Conservation (phyloP, 1,140 invertebrate genomes). For the Dreissena rostriformis region DNA sequence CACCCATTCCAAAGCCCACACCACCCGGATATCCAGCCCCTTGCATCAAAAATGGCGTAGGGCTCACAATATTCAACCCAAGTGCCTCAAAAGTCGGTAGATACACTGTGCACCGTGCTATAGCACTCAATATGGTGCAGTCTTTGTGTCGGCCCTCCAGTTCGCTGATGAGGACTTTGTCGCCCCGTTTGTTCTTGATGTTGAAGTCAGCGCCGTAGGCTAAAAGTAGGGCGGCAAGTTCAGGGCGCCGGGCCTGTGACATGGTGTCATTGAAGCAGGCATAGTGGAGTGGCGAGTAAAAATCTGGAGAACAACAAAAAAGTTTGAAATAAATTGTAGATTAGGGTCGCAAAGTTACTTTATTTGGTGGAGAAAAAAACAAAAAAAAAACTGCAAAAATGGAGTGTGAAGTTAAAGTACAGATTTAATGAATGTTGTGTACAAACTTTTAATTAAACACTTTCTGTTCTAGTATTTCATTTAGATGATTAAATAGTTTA, state of each 20-base stretch:
- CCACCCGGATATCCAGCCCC: constrained; percentile 15
- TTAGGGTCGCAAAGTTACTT: too few species aligned
- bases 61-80: constrained; percentile 17
- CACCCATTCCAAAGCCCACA: constrained; percentile 11
- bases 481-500: too few species aligned
- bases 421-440: too few species aligned
- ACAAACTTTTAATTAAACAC: too few species aligned
- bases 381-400: too few species aligned
- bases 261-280: constrained; percentile 74
- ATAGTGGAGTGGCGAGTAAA: constrained; percentile 76
- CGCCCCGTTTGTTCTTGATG: constrained; percentile 70
- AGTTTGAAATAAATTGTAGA: too few species aligned
- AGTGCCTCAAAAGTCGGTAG: constrained; percentile 69
- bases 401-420: too few species aligned
- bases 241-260: constrained; percentile 69
- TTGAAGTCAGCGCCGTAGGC: constrained; percentile 75
- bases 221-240: constrained; percentile 74
- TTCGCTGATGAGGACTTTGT: constrained; percentile 71
- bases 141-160: constrained; percentile 61
- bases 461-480: too few species aligned
- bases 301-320: constrained; percentile 58
- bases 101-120: constrained; percentile 68
- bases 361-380: too few species aligned
- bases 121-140: constrained; percentile 71
- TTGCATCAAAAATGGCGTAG: constrained; percentile 38